These are phyloP conservation scores for Poeciliopsis occidentalis DNA, from an alignment of 2,113 vertebrate genomes.

Conservation along the genomic window DNA sequence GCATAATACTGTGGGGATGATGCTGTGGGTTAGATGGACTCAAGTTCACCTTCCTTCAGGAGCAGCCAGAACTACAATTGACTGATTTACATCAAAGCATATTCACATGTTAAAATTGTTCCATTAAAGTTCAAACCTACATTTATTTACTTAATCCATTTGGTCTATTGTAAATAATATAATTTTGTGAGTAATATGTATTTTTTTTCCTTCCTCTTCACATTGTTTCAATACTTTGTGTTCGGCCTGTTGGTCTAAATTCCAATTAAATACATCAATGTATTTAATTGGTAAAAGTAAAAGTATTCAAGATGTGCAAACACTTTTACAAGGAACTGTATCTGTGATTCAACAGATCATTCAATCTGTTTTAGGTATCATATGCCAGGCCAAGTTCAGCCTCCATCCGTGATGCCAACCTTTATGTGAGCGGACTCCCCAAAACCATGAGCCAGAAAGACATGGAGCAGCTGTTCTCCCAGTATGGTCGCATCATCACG, in stretches of 20 bases:
- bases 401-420: conserved; percentile 94
- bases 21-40: no score
- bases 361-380: conserved; percentile 83
- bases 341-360: conserved; percentile 8
- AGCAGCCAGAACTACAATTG: not conserved
- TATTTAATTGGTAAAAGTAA: no score
- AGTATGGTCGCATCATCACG: conserved; percentile 96
- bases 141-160: not conserved
- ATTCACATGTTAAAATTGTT: not conserved
- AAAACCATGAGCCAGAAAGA: conserved; percentile 97
- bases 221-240: not conserved
- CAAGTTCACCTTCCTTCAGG: not conserved
- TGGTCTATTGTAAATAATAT: no score
- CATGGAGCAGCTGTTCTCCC: conserved; percentile 96
- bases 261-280: not conserved
- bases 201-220: no score
- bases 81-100: not conserved
- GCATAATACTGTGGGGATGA: no score
- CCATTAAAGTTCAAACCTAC: not conserved
- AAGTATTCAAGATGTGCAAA: not conserved
- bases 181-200: no score
- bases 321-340: not conserved
- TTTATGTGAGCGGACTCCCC: conserved; percentile 94
- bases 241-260: not conserved
- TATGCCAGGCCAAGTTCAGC: conserved; percentile 94